Conservation (phyloP, 2,113 vertebrate genomes). For the Melierax canorus region DNA sequence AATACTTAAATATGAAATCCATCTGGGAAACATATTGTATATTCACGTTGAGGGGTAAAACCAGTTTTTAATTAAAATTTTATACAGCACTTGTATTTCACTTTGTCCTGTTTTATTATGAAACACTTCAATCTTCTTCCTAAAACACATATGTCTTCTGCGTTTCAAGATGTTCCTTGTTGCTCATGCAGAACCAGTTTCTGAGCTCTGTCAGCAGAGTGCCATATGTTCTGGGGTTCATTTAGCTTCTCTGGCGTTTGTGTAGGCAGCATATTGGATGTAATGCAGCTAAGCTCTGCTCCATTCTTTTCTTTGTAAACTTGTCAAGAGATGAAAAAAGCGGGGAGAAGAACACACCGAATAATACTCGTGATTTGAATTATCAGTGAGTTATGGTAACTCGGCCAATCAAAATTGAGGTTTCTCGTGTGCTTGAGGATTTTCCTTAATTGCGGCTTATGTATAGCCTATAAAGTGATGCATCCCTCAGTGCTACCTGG, state of each 20-base stretch:
- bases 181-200: constrained; percentile 69
- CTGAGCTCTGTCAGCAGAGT: constrained; percentile 68
- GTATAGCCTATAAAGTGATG: neutral
- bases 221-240: constrained; percentile 76
- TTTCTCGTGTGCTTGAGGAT: neutral
- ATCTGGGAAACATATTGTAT: constrained; percentile 81
- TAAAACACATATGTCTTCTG: constrained; percentile 80
- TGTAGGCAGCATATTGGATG: constrained; percentile 70
- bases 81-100: constrained; percentile 75
- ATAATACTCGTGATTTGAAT: constrained; percentile 13
- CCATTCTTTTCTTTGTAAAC: constrained; percentile 63
- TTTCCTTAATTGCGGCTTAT: neutral
- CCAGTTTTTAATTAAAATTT: constrained; percentile 81
- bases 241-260: constrained; percentile 68
- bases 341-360: constrained; percentile 31
- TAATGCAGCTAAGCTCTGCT: constrained; percentile 52
- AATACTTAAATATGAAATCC: constrained; percentile 77
- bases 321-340: constrained; percentile 67
- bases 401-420: constrained; percentile 10
- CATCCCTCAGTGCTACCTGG: neutral
- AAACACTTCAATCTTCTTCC: constrained; percentile 78
- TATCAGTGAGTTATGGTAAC: constrained; percentile 1
- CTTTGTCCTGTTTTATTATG: constrained; percentile 82
- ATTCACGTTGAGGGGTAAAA: constrained; percentile 70
- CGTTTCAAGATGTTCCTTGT: constrained; percentile 78